phyloP scores from a whole-genome alignment of 53 echinoderm and acorn worm species.

The Holothuria leucospilota region DNA sequence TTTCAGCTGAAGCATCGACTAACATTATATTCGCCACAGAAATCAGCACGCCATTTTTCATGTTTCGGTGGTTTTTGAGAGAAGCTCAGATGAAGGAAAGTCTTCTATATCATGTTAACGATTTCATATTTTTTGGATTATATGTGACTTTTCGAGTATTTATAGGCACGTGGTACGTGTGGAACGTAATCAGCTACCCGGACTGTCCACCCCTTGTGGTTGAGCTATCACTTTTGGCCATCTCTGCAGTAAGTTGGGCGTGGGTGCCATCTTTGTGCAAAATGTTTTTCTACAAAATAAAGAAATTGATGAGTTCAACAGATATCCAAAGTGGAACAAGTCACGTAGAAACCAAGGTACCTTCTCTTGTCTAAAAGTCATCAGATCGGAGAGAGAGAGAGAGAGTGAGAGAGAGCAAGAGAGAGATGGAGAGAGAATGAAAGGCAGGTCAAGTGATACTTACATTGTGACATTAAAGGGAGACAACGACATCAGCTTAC shows the following conservation, averaged over 20 bases:
- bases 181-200: not conserved
- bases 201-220: not conserved
- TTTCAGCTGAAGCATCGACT: not conserved
- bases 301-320: not conserved
- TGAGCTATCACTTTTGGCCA: not conserved
- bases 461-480: no score
- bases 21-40: conserved; percentile 7
- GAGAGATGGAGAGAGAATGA: no score
- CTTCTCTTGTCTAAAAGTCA: no score
- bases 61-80: conserved; percentile 10
- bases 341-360: no score
- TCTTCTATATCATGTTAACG: conserved; percentile 5
- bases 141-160: conserved; percentile 7
- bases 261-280: not conserved
- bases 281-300: conserved; percentile 21
- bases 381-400: no score
- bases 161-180: conserved; percentile 26
- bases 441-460: no score
- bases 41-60: not conserved
- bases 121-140: not conserved
- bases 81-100: not conserved
- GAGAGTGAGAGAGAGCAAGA: no score
- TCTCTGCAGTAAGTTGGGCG: not conserved
- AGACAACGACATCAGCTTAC: no score
- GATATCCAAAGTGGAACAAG: no score